phyloP scores from a whole-genome alignment of 2,113 vertebrate species.

The Tetrao urogallus region DNA sequence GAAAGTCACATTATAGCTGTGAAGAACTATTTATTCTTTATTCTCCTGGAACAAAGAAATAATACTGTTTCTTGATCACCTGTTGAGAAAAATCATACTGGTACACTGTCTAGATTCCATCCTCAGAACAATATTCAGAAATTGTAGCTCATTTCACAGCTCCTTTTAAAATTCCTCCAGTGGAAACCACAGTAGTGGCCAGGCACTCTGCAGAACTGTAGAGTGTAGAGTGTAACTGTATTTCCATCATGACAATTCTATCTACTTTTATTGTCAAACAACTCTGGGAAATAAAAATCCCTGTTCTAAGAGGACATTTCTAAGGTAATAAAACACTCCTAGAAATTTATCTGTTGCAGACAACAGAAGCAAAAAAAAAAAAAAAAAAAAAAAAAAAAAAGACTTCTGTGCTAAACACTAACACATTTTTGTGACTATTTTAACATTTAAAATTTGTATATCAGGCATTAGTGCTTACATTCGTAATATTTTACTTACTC shows the following conservation, averaged over 20 bases:
- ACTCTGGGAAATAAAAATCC: background rate
- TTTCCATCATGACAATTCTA: background rate
- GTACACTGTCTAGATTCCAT: background rate
- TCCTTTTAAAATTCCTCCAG: background rate
- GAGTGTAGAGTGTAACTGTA: too few species aligned
- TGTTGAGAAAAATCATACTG: background rate
- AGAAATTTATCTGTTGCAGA: background rate
- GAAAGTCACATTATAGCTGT: background rate
- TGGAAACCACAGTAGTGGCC: background rate
- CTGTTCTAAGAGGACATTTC: background rate
- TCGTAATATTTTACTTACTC: background rate
- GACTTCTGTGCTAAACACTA: background rate
- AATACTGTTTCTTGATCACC: background rate
- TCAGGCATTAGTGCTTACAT: background rate
- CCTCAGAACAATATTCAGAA: background rate
- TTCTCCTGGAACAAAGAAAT: background rate
- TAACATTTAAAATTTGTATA: background rate
- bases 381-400: constrained; percentile 35
- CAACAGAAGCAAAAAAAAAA: background rate
- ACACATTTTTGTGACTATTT: background rate
- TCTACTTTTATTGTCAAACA: background rate
- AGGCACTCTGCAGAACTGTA: background rate
- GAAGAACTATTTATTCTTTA: background rate
- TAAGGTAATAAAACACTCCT: background rate
- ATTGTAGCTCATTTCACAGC: background rate